Base-by-base conservation (phyloP, 2,888 invertebrate genomes). In the Gortyna flavago region DNA sequence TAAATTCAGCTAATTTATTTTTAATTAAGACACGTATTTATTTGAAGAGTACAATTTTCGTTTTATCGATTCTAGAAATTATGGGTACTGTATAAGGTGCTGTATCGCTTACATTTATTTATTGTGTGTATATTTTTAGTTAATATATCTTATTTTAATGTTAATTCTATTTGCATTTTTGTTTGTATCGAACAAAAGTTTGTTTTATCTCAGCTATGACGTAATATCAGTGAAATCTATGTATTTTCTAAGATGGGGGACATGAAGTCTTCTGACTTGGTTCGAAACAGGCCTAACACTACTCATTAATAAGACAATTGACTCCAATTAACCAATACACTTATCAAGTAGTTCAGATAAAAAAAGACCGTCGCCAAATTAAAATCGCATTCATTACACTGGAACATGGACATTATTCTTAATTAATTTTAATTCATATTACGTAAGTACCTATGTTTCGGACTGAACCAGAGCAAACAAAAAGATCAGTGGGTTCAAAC, bases 21-120 rank as follows among this genome's bases (percentile, higher is more conserved):
- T 68, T 75, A 70, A 72, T 70, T 83, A 77, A 75, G 67, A 74
- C 67, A 66, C 51, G 41, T 83, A 77, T 75, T 68, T 79, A 77
- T 78, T 75, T 76, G 57, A 84, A 61, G 59, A 87, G 89, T 87
- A 88, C 89, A 87, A 85, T 83, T 72, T 81, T 75, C 80, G 41
- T 79, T 82, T 85, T 64, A 62, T 67, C 25, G 44, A n/a, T 65
- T 73, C 32, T 75, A 6, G 21, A 57, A 72, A 67, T 67, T 62
- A 25, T 67, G 5, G 48, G 67, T 65, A 68, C 68, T 68, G 64
- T 64, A 51, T 68, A 72, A n/a, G 83, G 88, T 88, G 88, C 85
- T 88, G 69, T 77, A 59, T 69, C 29, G 61, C 38, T 72, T 65
- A 68, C 32, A 62, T 70, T 77, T 74, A 75, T 83, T 83, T 66